Conservation (phyloP, 2,113 vertebrate species). For the Anthoscopus minutus region DNA sequence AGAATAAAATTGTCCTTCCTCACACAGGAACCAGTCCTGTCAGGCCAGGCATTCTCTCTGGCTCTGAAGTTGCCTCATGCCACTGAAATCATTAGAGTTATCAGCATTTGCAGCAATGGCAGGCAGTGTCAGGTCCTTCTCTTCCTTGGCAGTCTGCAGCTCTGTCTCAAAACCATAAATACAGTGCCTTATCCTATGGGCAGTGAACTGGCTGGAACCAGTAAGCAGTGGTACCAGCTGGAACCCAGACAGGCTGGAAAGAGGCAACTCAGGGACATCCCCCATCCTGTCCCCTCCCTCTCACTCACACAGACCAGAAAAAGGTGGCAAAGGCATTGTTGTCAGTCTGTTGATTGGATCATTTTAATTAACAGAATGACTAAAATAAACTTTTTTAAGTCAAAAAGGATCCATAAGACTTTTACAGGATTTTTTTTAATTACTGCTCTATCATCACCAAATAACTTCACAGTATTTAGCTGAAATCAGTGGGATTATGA, state of each 20-base stretch:
- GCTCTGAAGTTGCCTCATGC: not conserved
- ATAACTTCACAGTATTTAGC: not conserved
- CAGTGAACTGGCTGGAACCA: not conserved
- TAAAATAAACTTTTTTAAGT: not conserved
- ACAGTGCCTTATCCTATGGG: not conserved
- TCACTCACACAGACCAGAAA: not conserved
- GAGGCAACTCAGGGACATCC: not conserved
- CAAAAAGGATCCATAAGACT: not conserved
- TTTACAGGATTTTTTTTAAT: not conserved
- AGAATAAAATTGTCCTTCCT: not conserved
- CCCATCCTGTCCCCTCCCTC: rapidly evolving
- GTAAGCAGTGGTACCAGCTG: not conserved
- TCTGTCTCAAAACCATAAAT: not conserved
- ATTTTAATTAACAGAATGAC: not conserved
- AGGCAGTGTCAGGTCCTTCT: not conserved
- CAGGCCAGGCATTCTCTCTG: not conserved
- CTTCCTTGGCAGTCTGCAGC: not conserved
- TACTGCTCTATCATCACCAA: not conserved
- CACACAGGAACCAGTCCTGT: not conserved
- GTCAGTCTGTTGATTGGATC: not conserved
- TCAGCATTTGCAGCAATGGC: not conserved
- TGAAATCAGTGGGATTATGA: not conserved
- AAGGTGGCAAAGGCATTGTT: not conserved
- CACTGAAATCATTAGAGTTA: not conserved
- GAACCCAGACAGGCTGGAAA: not conserved